Evolutionary conservation across 23 tunicate genomes (phyloP), one percentile per base, ranked within the genome.

Genomic region (Ciona savignyi): DNA sequence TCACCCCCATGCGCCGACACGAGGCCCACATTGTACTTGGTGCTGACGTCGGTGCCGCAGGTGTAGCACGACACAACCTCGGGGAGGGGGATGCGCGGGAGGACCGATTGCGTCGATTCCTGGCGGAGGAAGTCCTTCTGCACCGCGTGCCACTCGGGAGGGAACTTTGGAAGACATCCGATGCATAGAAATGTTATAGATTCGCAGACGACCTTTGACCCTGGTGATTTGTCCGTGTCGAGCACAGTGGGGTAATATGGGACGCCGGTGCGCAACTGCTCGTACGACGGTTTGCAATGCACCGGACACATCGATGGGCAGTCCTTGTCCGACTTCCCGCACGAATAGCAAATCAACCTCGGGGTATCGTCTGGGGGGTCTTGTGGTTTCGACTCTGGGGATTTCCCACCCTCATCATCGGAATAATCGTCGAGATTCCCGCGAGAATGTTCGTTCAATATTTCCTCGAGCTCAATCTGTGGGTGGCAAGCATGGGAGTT

Each of bases 391-490:
- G 49, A 1, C 29, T 27, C 51, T 20, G 80, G 74, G n/a, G 73
- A 22, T 30, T 65, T 63, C 28, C 24, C 73, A 19, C n/a, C 65
- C 1, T 77, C 89, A 3, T 77, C 82, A 31, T 77, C 89, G 0
- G 77, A 72, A 28, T 64, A 48, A 2, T 77, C 89, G 25, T 27
- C 77, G 30, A 15, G 42, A 35, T 83, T 90, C 25, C 78, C 88
- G 51, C 78, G 62, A 3, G 89, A 83, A 63, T 83, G 89, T 62
- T 90, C 97, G 62, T 83, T 90, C 26, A 90, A 64, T 23, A 90
- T 90, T 68, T 90, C 97, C 49, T 90, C 97, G 27, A 90, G 51
- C 75, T 90, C 97, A 64, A 90, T 90, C 97, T 90, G 73, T 23
- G 15, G n/a, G n/a, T n/a, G n/a, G n/a, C n/a, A n/a, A n/a, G n/a